A percentile compares a stretch with the other conserved stretches of the same genome.
Conservation (phyloP, 2,888 invertebrate species). For the Coleophora deauratella region DNA sequence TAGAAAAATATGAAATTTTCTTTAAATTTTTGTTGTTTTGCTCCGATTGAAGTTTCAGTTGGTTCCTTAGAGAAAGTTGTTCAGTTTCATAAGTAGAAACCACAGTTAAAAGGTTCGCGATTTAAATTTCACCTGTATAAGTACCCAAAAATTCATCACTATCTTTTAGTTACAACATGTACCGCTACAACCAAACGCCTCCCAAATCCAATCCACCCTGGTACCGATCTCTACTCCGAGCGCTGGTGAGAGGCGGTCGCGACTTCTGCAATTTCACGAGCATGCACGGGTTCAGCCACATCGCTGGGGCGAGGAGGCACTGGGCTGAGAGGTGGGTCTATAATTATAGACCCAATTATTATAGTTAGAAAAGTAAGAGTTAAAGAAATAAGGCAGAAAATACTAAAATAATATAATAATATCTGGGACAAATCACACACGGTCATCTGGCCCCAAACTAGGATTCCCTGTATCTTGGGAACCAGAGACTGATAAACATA, state of each 20-base stretch:
- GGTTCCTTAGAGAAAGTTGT: too few species aligned
- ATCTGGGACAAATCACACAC: too few species aligned
- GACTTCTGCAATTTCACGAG: conserved; percentile 61
- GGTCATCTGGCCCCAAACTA: too few species aligned
- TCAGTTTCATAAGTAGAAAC: too few species aligned
- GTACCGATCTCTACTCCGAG: not conserved
- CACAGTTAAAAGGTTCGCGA: too few species aligned
- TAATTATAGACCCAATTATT: not conserved
- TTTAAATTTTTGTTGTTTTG: too few species aligned
- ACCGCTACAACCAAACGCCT: not conserved
- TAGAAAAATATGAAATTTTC: too few species aligned
- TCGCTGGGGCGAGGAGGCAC: conserved; percentile 52
- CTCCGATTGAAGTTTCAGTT: too few species aligned
- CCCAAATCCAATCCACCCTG: not conserved
- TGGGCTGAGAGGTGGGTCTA: conserved; percentile 57
- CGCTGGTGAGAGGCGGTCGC: conserved; percentile 19
- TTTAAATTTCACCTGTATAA: too few species aligned
- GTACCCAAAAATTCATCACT: not conserved
- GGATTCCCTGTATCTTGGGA: too few species aligned
- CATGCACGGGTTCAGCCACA: conserved; percentile 64
- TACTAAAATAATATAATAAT: too few species aligned
- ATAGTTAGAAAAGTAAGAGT: not conserved
- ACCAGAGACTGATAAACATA: too few species aligned
- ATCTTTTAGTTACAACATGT: not conserved
- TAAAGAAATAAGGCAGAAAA: not conserved